A percentile compares a stretch with the other conserved stretches of the same genome.
These are phyloP conservation scores for Drosophila ustulata DNA, from an alignment of 2,888 invertebrate species.

Conservation along the genomic window DNA sequence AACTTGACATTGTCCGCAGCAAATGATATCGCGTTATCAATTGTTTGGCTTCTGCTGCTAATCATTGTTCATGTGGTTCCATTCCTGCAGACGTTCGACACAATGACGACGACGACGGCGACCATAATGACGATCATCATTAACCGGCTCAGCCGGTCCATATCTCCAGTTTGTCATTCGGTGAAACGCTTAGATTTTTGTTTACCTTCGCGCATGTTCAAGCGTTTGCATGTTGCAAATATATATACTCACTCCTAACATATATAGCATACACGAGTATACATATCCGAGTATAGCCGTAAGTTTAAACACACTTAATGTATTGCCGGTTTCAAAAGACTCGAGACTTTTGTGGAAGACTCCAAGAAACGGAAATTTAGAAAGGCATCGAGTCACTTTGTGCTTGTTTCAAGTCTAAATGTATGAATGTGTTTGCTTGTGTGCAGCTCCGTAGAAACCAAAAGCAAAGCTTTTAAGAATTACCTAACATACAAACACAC, in stretches of 20 bases:
- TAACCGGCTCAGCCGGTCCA: slow-evolving; percentile 52
- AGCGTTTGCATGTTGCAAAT: slow-evolving; percentile 48
- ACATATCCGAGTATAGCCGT: not conserved
- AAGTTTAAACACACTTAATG: slow-evolving; percentile 9
- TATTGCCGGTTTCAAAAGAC: slow-evolving; percentile 50
- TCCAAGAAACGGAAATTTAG: slow-evolving; percentile 56
- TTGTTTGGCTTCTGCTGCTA: slow-evolving; percentile 21
- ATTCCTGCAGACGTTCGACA: slow-evolving; percentile 33
- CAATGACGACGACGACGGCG: slow-evolving; percentile 9
- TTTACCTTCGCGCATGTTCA: slow-evolving; percentile 36
- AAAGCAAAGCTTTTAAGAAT: slow-evolving; percentile 35
- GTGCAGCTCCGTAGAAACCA: slow-evolving; percentile 16
- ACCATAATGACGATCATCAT: slow-evolving; percentile 3
- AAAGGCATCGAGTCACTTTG: slow-evolving; percentile 44
- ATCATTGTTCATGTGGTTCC: slow-evolving; percentile 7
- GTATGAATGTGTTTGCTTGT: not conserved
- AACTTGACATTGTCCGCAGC: slow-evolving; percentile 55
- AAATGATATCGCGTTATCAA: slow-evolving; percentile 33
- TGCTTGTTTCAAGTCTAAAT: not conserved
- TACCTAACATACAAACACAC: slow-evolving; percentile 23
- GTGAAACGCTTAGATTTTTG: slow-evolving; percentile 24
- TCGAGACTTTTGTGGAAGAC: slow-evolving; percentile 57
- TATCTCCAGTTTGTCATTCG: slow-evolving; percentile 26
- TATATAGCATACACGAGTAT: not conserved
- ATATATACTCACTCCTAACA: slow-evolving; percentile 7